Percentiles rank a stretch among this genome's conserved stretches.
Evolutionary conservation across 2,113 vertebrate genomes (phyloP).

Genomic region (Mus pahari): DNA sequence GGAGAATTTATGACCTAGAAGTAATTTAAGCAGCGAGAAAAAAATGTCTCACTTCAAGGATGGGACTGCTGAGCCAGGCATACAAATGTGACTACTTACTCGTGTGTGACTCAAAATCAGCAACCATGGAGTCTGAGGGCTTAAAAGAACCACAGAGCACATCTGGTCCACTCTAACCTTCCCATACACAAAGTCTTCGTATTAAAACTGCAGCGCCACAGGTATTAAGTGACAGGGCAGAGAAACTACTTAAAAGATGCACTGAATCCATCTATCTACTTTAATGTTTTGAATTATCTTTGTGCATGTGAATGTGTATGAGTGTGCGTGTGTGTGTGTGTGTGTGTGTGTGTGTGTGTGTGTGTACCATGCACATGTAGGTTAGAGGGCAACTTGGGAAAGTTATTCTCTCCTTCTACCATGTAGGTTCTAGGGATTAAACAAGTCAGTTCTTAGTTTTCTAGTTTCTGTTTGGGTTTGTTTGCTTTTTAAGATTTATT

Average conservation of each 20-base stretch:
- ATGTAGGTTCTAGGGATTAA: neutral
- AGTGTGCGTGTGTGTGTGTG: neutral
- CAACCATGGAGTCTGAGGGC: conserved; percentile 10
- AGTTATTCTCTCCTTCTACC: neutral
- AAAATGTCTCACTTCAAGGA: conserved; percentile 76
- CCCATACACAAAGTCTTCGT: neutral
- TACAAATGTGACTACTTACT: conserved; percentile 69
- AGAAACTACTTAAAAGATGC: neutral
- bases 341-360: neutral
- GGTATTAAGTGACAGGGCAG: neutral
- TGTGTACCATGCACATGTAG: neutral
- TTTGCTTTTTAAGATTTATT: no score
- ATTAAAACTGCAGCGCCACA: conserved; percentile 7
- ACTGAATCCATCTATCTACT: neutral
- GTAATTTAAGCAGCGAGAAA: conserved; percentile 71
- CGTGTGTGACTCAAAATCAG: conserved; percentile 50
- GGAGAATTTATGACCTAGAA: conserved; percentile 75
- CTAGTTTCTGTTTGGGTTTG: neutral
- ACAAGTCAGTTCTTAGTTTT: neutral
- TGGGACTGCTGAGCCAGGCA: conserved; percentile 58
- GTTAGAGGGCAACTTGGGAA: neutral
- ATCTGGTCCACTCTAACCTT: neutral
- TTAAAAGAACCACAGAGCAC: conserved; percentile 42
- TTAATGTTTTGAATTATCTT: neutral
- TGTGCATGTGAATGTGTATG: neutral